Base-by-base conservation (phyloP, 2,797 vertebrate species). In the Kryptolebias ocellatus region DNA sequence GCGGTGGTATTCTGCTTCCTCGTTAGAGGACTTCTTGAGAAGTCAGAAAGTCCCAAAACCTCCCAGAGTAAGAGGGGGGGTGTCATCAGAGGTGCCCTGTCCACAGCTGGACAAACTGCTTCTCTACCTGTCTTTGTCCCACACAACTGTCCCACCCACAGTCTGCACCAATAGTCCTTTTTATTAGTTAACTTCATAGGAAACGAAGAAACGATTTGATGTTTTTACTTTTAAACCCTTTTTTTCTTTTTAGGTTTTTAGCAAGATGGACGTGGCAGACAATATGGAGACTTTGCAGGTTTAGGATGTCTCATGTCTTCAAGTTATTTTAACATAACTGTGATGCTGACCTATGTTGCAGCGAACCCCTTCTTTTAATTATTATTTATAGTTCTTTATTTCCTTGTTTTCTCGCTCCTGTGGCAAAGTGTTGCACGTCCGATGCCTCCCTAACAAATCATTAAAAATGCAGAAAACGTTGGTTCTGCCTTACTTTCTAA, bases 31-130 rank as follows among this genome's bases (percentile, higher is more conserved):
- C n/a, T 60, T 65, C 64, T 7, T 28, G 60, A 17, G 27, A 27
- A 76, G 61, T 53, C 7, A 50, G 77, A 77, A 81, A 83, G 49
- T 37, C n/a, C n/a, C n/a, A n/a, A n/a, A n/a, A n/a, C n/a, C n/a
- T n/a, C n/a, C n/a, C n/a, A n/a, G n/a, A n/a, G n/a, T n/a, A n/a
- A n/a, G n/a, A n/a, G n/a, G n/a, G n/a, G n/a, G n/a, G n/a, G n/a
- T n/a, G n/a, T n/a, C 34, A 42, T 82, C 52, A 59, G 67, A 64
- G 20, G 20, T 24, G 20, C 20, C 20, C 58, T 45, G 60, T 61
- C 56, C 51, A 54, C 82, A 91, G 89, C 89, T 90, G 83, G 81
- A 64, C 75, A 86, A 84, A 89, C 79, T 67, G 45, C 67, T 64
- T 16, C 18, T 31, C 16, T 53, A 81, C 73, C 67, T 83, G 77